A percentile compares a stretch with the other conserved stretches of the same genome.
phyloP scores from a whole-genome alignment of 2,113 vertebrate genomes.

The Phylloscopus trochiloides region DNA sequence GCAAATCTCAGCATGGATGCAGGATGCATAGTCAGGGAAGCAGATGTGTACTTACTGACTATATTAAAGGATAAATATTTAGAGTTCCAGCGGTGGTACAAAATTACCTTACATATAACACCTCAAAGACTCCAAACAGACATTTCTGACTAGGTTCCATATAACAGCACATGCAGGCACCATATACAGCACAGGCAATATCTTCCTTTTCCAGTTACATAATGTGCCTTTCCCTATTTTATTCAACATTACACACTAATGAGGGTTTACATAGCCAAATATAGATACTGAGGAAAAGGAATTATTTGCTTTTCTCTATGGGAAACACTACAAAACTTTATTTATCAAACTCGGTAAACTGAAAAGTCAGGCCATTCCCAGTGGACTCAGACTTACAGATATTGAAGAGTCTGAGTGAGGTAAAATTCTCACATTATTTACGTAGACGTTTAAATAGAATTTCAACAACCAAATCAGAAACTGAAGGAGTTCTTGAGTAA shows the following conservation, averaged over 20 bases:
- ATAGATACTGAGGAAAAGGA: rapidly evolving
- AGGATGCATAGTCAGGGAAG: neutral
- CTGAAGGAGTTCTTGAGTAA: neutral
- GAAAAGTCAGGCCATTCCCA: neutral
- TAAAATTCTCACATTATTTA: neutral
- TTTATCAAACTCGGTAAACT: neutral
- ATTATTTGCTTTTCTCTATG: neutral
- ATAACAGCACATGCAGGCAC: rapidly evolving
- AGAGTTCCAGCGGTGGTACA: neutral
- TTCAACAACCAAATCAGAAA: neutral
- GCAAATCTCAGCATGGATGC: neutral
- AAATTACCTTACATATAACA: neutral
- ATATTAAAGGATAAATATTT: neutral
- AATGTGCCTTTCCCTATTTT: neutral
- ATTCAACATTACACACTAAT: neutral
- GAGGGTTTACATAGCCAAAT: neutral
- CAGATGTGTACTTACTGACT: neutral
- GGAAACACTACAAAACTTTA: neutral
- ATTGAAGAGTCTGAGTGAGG: neutral
- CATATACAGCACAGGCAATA: neutral
- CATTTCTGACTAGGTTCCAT: neutral
- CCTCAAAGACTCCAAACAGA: neutral
- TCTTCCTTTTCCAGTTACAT: neutral
- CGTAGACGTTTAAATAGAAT: neutral
- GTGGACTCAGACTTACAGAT: neutral